A percentile compares a stretch with the other conserved stretches of the same genome.
Conservation (phyloP, 2,888 invertebrate species). For the Sceliomorpha sp. region DNA sequence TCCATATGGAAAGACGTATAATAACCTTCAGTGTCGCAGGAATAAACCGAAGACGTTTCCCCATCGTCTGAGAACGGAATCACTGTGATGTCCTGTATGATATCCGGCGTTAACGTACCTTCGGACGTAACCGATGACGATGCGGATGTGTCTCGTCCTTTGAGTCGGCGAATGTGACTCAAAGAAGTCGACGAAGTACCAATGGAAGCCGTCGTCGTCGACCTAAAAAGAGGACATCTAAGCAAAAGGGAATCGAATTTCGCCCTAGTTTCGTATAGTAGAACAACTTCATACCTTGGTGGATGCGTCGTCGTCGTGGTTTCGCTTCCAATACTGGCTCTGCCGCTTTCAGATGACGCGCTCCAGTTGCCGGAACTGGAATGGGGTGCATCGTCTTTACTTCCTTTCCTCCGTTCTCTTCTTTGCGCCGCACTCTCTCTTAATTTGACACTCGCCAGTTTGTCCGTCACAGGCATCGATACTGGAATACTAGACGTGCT, state of each 20-base stretch:
- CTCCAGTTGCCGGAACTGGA: slow-evolving; percentile 98
- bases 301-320: slow-evolving; percentile 85
- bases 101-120: slow-evolving; percentile 91
- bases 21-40: slow-evolving; percentile 98
- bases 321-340: slow-evolving; percentile 92
- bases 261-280: no score
- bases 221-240: slow-evolving; percentile 68
- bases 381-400: slow-evolving; percentile 89
- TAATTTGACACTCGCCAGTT: slow-evolving; percentile 85
- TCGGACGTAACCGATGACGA: slow-evolving; percentile 92
- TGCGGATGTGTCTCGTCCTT: slow-evolving; percentile 84
- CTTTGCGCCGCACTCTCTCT: slow-evolving; percentile 88
- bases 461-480: slow-evolving; percentile 65
- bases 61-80: slow-evolving; percentile 85
- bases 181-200: slow-evolving; percentile 79
- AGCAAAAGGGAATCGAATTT: no score
- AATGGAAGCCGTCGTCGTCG: slow-evolving; percentile 78
- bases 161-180: slow-evolving; percentile 75
- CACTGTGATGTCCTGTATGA: slow-evolving; percentile 87
- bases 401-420: slow-evolving; percentile 85
- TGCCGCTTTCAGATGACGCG: slow-evolving; percentile 93
- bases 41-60: slow-evolving; percentile 94
- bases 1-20: slow-evolving; percentile 99
- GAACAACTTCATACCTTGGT: slow-evolving; percentile 66
- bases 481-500: slow-evolving; percentile 73